These are phyloP conservation scores for Pelecanoides urinatrix DNA, from an alignment of 2,113 vertebrate species.

Conservation along the genomic window DNA sequence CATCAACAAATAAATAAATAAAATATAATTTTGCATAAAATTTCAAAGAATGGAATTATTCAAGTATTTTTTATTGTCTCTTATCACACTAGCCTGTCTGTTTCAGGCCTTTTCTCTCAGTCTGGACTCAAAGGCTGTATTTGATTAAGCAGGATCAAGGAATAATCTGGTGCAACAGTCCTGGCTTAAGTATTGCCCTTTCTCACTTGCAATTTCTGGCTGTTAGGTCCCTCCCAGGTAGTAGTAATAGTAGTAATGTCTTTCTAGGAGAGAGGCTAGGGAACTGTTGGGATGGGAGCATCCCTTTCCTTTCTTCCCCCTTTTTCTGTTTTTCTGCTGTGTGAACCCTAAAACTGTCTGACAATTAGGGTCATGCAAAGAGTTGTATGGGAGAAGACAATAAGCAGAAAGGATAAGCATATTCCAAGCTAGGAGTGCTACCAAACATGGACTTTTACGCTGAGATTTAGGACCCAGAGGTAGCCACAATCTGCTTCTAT, in stretches of 20 bases:
- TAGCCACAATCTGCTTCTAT: neutral
- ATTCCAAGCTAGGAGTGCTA: neutral
- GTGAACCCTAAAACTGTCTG: neutral
- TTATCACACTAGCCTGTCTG: neutral
- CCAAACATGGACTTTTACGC: neutral
- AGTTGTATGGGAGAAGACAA: neutral
- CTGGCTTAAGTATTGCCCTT: neutral
- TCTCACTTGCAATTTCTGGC: neutral
- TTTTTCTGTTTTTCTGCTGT: neutral
- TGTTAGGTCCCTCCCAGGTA: neutral
- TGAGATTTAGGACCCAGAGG: neutral
- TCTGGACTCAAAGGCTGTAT: neutral
- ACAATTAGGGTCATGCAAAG: accelerated
- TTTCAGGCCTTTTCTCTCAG: neutral
- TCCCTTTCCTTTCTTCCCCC: neutral
- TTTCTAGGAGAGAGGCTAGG: neutral
- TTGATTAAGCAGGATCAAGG: neutral
- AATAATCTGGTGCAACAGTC: neutral
- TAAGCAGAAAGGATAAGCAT: neutral
- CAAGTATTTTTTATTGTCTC: neutral
- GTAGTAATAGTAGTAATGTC: neutral
- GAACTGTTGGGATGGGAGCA: neutral
- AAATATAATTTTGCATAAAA: neutral
- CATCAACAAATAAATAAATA: neutral
- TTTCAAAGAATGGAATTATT: neutral